Base-by-base conservation (phyloP, 2,888 invertebrate genomes). In the Entomobrya proxima region DNA sequence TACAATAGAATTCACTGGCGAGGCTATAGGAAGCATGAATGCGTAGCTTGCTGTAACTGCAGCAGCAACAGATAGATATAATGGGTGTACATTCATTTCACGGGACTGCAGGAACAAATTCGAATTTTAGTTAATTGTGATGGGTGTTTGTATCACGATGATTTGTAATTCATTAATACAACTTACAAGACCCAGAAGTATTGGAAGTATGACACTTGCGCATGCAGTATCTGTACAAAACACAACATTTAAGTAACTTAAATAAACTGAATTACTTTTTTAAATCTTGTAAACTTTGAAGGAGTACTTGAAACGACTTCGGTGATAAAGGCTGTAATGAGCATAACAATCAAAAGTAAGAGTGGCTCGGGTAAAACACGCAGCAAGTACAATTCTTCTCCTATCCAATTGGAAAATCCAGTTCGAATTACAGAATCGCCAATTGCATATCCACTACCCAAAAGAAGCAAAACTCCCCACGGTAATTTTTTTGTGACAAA, bases 11-110 rank as follows among this genome's bases (percentile, higher is more conserved):
- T 98, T 98, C n/a, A 98, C 72, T 35, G 74, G 67, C 24, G 67
- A 83, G n/a, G 69, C 74, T 50, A 86, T 87, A 30, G 89, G 88
- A 64, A 89, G 87, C 87, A 89, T 88, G 94, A 98, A 96, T 9
- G 96, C 97, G 93, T 97, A 97, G 76, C 97, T 97, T 91, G 97
- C 96, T 2, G 97, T 95, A 27, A 98, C 93, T 0, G 97, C 94
- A 0, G 96, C 96, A 0, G 98, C 97, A 90, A 98, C 93, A 95
- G 98, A 97, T 91, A 98, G 93, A 92, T 96, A 96, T 84, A 98
- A 92, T 0, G 98, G 98, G 92, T 98, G 96, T 85, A 96, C 93
- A 90, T 93, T 92, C 83, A 96, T 93, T 0, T 94, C 94, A 13
- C 95, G 92, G 0, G 96, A 94, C 96, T 96, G 92, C 7, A 55